Base-by-base conservation (phyloP, 2,797 vertebrate genomes). In the Sebastes aleutianus region DNA sequence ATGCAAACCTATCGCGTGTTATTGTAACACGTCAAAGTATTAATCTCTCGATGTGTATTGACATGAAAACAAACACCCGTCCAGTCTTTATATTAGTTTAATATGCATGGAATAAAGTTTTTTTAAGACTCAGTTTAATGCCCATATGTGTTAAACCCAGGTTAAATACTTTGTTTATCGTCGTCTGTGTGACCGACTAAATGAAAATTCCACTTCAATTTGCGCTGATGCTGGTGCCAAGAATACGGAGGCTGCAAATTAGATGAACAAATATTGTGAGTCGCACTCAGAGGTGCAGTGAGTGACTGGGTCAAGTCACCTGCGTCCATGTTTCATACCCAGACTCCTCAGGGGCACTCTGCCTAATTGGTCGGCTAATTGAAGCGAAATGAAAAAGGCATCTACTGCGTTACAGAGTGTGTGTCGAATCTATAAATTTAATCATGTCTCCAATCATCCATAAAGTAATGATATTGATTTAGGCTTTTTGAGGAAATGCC, bases 281-380 rank as follows among this genome's bases (percentile, higher is more conserved):
- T 76, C 53, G 20, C 83, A 39, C 77, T 84, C 70, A 70, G 82
- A 89, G 79, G 39, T 72, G 43, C 36, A 18, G 54, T 26, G 82
- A 75, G 54, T 26, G 82, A 75, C 53, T 24, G 74, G 80, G 83
- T 86, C 87, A 62, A 66, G 76, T 80, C 78, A 80, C 89, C 83
- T 89, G 89, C 63, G 69, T 82, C 86, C 74, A 67, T 12, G 54
- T 74, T 84, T 82, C 78, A 27, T 63, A 59, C 9, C 5, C 70
- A 69, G 24, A 31, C 82, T 79, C 82, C 89, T 88, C 32, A 1
- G 43, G 86, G 82, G 72, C 84, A 77, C 92, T 93, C 87, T 74
- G 90, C 85, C 78, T 89, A 93, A 95, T 94, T 92, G 91, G 78
- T 78, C 34, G 57, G 79, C 88, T 94, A 94, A 95, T 95, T 93